Evolutionary conservation across 2,113 vertebrate species (phyloP).

Genomic region (Thermophis baileyi): DNA sequence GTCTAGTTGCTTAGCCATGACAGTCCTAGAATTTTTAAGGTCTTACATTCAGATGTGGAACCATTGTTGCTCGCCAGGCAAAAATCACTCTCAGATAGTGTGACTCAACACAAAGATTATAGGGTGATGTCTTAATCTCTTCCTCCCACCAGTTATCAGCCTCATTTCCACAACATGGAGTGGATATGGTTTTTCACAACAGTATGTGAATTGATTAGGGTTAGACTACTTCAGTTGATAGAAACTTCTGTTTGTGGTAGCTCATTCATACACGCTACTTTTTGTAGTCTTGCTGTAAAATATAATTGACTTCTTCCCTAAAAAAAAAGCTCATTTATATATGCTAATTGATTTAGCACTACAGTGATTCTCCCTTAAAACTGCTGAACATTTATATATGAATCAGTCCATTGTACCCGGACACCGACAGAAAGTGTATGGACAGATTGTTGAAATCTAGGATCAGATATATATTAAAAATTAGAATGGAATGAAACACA

Average conservation of each 20-base stretch:
- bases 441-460: background rate
- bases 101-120: background rate
- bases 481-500: background rate
- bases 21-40: background rate
- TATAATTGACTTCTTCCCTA: background rate
- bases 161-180: background rate
- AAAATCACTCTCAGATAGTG: background rate
- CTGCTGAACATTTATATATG: background rate
- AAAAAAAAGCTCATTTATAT: background rate
- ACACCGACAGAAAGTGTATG: background rate
- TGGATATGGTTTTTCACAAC: background rate
- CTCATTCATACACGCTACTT: background rate
- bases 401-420: background rate
- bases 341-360: background rate
- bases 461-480: background rate
- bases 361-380: background rate
- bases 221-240: background rate
- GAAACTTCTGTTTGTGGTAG: background rate
- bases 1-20: background rate
- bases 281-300: background rate
- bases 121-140: background rate
- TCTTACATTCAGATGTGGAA: background rate
- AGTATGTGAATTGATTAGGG: background rate
- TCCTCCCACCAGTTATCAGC: background rate
- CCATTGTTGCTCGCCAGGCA: background rate